phyloP scores from a whole-genome alignment of 2,888 invertebrate genomes.

The Acleris laterana region DNA sequence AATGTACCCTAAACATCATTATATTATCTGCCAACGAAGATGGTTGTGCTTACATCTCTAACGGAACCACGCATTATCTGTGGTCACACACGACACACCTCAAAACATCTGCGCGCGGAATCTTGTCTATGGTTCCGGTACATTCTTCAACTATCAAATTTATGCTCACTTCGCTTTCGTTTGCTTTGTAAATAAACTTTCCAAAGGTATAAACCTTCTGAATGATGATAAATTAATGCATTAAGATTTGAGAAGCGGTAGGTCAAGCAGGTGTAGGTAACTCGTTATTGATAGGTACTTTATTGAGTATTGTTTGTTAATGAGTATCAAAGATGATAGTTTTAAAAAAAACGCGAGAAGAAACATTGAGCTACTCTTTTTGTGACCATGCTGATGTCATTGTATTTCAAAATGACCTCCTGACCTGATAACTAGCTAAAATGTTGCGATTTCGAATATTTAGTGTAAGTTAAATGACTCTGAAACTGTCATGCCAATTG shows the following conservation, averaged over 20 bases:
- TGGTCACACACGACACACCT: constrained; percentile 57
- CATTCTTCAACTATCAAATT: constrained; percentile 64
- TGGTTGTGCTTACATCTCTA: constrained; percentile 41
- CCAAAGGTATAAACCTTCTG: constrained; percentile 11
- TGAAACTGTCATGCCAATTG: too few relatives aligned
- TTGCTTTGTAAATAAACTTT: constrained; percentile 24
- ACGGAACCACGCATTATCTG: constrained; percentile 67
- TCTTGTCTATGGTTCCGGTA: constrained; percentile 56
- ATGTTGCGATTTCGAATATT: too few relatives aligned
- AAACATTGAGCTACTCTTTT: too few relatives aligned
- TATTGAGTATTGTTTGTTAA: background rate
- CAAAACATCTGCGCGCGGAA: constrained; percentile 43
- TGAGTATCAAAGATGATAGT: background rate
- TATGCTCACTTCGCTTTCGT: constrained; percentile 26
- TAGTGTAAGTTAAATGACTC: too few relatives aligned
- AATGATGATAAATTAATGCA: constrained; percentile 1
- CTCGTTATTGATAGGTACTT: background rate
- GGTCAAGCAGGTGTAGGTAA: background rate
- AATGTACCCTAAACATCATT: background rate
- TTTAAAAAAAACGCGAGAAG: background rate
- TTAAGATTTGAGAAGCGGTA: background rate
- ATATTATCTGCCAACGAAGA: background rate
- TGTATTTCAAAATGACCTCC: too few relatives aligned
- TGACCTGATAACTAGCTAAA: too few relatives aligned
- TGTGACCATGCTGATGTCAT: too few relatives aligned